Evolutionary conservation across 2,888 invertebrate genomes (phyloP).

Genomic region (Eristalis pertinax): DNA sequence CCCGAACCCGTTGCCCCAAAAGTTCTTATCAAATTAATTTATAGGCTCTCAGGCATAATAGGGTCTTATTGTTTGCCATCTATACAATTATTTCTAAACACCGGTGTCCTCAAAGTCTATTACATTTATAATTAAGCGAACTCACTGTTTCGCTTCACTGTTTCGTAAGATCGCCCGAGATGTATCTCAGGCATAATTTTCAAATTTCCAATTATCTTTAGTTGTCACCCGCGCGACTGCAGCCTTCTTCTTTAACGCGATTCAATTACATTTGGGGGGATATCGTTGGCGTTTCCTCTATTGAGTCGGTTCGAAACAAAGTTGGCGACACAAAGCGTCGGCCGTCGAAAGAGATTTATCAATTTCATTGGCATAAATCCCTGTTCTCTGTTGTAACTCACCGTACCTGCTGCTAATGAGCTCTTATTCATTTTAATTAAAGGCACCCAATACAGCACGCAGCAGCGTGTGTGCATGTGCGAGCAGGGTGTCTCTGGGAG

Average conservation of each 20-base stretch:
- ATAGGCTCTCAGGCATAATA: not conserved
- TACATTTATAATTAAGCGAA: not conserved
- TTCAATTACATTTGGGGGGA: not conserved
- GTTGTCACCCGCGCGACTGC: not conserved
- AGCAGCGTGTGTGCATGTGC: not conserved
- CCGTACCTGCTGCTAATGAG: not conserved
- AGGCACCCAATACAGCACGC: not conserved
- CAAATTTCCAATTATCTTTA: constrained; percentile 44
- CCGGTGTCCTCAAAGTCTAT: not conserved
- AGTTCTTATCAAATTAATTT: not conserved
- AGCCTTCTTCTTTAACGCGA: not conserved
- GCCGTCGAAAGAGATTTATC: not conserved
- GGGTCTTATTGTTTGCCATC: not conserved
- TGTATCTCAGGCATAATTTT: constrained; percentile 7
- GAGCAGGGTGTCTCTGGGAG: not conserved
- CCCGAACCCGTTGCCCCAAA: not conserved
- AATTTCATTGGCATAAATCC: not conserved
- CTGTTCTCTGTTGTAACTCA: not conserved
- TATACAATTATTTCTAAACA: not conserved
- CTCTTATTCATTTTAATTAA: not conserved
- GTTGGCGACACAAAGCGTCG: not conserved
- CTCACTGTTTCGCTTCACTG: not conserved
- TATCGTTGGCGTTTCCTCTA: not conserved
- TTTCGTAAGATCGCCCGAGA: not conserved
- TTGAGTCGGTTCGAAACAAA: not conserved